phyloP scores from a whole-genome alignment of 2,888 invertebrate species.

The Nomada fabriciana region DNA sequence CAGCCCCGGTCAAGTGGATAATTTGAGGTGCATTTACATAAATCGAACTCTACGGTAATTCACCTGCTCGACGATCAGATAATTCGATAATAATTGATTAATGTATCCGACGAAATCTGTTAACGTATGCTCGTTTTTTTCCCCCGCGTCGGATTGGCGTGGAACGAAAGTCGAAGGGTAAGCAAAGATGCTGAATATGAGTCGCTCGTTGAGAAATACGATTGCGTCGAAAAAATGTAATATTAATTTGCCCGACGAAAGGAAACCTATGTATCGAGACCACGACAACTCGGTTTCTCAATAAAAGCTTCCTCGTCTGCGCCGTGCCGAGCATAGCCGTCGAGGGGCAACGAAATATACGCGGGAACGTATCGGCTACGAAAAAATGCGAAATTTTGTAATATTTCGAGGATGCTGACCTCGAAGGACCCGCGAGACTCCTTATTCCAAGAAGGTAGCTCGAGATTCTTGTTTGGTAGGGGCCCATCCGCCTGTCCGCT shows the following conservation, averaged over 20 bases:
- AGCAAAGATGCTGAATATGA: too few relatives aligned
- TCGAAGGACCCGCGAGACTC: conserved; percentile 64
- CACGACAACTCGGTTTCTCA: too few relatives aligned
- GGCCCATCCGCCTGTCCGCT: conserved; percentile 63
- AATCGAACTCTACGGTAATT: conserved; percentile 22
- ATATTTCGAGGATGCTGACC: conserved; percentile 67
- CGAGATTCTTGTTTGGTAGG: conserved; percentile 72
- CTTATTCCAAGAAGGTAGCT: conserved; percentile 73
- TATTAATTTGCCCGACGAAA: too few relatives aligned
- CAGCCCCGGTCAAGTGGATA: conserved; percentile 26
- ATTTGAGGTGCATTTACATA: conserved; percentile 25
- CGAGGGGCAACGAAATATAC: background rate
- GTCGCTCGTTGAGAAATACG: too few relatives aligned
- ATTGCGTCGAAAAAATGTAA: background rate
- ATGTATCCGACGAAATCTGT: background rate
- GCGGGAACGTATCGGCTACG: background rate
- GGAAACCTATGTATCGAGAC: too few relatives aligned
- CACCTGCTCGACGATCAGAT: conserved; percentile 11
- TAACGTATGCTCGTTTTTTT: too few relatives aligned
- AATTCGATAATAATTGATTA: conserved; percentile 7
- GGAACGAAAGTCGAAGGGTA: too few relatives aligned
- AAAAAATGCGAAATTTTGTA: conserved; percentile 58
- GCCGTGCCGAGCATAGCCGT: background rate
- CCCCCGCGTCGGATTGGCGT: too few relatives aligned
- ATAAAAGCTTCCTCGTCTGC: background rate